phyloP scores from a whole-genome alignment of 2,797 vertebrate species.

The Bufotes viridis region DNA sequence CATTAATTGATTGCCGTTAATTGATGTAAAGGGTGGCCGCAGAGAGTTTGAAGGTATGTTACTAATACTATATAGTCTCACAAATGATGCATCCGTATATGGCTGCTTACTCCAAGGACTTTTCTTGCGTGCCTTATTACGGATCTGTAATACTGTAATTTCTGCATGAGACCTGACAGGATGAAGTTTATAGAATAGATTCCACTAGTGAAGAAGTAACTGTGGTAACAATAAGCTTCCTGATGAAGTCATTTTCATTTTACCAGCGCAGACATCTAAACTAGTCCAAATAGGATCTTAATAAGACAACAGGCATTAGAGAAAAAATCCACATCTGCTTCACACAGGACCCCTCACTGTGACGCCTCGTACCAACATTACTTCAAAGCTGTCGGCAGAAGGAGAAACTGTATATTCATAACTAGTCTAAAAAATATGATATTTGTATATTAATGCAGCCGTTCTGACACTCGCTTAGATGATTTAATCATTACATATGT shows the following conservation, averaged over 20 bases:
- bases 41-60: not conserved
- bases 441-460: conserved; percentile 1
- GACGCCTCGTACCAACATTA: conserved; percentile 2
- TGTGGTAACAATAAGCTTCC: not conserved
- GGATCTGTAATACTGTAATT: not conserved
- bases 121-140: not conserved
- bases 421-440: conserved; percentile 21
- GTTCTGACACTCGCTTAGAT: conserved; percentile 16
- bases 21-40: not conserved
- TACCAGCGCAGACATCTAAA: conserved; percentile 12
- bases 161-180: not conserved
- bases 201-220: not conserved
- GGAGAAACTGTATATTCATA: conserved; percentile 28
- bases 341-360: conserved; percentile 23
- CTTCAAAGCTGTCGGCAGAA: conserved; percentile 25
- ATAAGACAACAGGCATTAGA: conserved; percentile 20
- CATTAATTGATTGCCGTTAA: not conserved
- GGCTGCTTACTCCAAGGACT: too few relatives aligned
- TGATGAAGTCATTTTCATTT: not conserved
- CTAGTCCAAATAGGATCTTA: not conserved
- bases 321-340: conserved; percentile 19
- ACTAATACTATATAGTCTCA: not conserved
- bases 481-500: conserved; percentile 25
- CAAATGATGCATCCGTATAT: too few relatives aligned
- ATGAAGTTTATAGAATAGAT: not conserved